Evolutionary conservation across 2,797 vertebrate species (phyloP).

Genomic region (Siniperca scherzeri): DNA sequence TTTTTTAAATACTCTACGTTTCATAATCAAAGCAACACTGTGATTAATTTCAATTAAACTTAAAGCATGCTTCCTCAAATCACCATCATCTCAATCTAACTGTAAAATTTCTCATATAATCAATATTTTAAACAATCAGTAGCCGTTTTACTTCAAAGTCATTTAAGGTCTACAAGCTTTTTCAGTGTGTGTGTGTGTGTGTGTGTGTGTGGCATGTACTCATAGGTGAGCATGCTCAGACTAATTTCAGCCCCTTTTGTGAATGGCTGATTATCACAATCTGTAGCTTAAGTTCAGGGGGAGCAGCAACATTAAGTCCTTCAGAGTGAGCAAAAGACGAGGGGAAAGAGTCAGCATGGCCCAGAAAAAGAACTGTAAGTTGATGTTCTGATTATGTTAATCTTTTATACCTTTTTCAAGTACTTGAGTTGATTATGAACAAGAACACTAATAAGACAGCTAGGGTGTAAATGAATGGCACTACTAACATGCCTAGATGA

Average conservation of each 20-base stretch:
- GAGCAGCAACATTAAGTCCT: constrained; percentile 48
- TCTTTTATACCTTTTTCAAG: constrained; percentile 15
- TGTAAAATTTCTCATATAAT: not conserved
- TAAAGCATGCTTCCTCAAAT: constrained; percentile 24
- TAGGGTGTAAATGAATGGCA: constrained; percentile 29
- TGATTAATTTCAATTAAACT: constrained; percentile 57
- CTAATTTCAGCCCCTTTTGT: constrained; percentile 68
- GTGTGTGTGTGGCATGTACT: not conserved
- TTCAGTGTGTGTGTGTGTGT: not conserved
- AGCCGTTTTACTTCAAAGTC: constrained; percentile 35
- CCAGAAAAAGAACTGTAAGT: constrained; percentile 78
- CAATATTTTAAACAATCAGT: not conserved
- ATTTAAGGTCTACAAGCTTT: constrained; percentile 31
- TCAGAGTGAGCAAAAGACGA: constrained; percentile 55
- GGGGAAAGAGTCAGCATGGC: constrained; percentile 72
- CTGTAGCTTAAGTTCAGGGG: constrained; percentile 69
- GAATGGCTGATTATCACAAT: constrained; percentile 75
- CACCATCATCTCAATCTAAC: not conserved
- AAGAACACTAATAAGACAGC: constrained; percentile 41
- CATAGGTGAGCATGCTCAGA: constrained; percentile 71
- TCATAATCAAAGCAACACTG: constrained; percentile 51
- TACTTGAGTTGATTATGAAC: constrained; percentile 41
- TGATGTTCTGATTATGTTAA: constrained; percentile 44
- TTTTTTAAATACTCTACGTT: not conserved
- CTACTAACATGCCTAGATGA: constrained; percentile 25